Evolutionary conservation across 2,113 vertebrate genomes (phyloP).

Genomic region (Xenotilapia leptura): DNA sequence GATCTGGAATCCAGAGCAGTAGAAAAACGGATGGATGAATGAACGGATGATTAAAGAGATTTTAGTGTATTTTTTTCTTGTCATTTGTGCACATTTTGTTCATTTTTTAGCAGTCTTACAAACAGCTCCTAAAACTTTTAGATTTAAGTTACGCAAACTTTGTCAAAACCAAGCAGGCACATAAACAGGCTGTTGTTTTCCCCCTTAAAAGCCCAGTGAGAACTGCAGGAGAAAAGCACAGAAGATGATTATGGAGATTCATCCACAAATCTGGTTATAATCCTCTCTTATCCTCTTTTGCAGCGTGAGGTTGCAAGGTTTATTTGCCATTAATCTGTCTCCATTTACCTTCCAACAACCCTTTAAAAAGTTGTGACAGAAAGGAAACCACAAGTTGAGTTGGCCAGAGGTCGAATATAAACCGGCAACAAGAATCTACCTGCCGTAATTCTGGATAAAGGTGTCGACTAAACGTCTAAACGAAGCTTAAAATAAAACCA

Average conservation of each 20-base stretch:
- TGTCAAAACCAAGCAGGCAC: background rate
- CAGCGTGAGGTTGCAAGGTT: constrained; percentile 42
- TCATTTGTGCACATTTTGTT: background rate
- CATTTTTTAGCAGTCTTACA: background rate
- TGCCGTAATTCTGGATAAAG: background rate
- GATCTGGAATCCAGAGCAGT: background rate
- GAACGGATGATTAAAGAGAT: background rate
- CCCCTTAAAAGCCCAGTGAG: constrained; percentile 7
- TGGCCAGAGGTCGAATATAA: background rate
- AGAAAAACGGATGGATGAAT: background rate
- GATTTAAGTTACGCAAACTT: background rate
- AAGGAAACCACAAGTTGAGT: background rate
- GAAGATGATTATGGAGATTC: constrained; percentile 63
- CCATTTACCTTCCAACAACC: constrained; percentile 38
- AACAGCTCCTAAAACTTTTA: background rate
- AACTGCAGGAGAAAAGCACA: constrained; percentile 44
- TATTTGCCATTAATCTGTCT: constrained; percentile 60
- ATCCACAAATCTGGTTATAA: constrained; percentile 63
- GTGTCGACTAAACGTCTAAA: constrained; percentile 16
- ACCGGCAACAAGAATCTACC: background rate
- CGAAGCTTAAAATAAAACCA: constrained; percentile 39
- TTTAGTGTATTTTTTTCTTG: background rate
- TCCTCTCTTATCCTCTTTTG: constrained; percentile 63
- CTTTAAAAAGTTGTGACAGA: constrained; percentile 28
- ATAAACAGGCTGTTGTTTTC: background rate